Evolutionary conservation across 2,888 invertebrate species (phyloP).

Genomic region (Micoletzkya japonica): DNA sequence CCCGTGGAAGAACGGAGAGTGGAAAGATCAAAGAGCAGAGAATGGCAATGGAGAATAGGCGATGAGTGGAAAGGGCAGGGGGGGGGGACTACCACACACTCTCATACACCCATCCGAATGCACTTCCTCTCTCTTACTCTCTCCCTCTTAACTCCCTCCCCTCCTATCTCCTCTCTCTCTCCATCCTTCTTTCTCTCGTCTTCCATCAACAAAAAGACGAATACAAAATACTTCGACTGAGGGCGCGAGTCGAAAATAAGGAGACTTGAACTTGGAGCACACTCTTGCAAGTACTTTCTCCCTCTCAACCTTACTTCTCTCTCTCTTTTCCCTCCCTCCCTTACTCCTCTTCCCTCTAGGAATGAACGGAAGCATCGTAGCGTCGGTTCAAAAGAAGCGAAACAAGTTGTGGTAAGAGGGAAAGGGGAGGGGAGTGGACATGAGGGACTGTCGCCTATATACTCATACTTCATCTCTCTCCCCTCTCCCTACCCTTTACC

Average conservation of each 20-base stretch:
- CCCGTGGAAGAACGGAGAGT: not conserved
- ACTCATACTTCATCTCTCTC: too few relatives aligned
- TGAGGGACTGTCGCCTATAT: not conserved
- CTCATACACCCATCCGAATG: not conserved
- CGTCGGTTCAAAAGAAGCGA: too few relatives aligned
- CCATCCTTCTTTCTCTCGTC: not conserved
- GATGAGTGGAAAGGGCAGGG: not conserved
- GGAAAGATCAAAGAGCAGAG: too few relatives aligned
- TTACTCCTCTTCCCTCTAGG: not conserved
- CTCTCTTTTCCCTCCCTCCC: not conserved
- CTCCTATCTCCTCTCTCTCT: not conserved
- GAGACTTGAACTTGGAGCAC: too few relatives aligned
- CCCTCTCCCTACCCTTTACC: too few relatives aligned
- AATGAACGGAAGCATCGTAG: too few relatives aligned
- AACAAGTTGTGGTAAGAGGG: too few relatives aligned
- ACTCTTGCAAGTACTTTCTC: too few relatives aligned
- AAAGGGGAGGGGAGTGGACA: too few relatives aligned
- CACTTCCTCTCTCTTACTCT: not conserved
- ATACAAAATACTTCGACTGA: too few relatives aligned
- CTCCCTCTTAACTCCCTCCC: not conserved
- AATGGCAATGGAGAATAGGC: not conserved
- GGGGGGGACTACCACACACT: not conserved
- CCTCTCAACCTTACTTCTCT: constrained; percentile 4
- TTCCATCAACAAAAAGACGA: too few relatives aligned
- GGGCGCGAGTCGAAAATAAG: too few relatives aligned